Conservation (phyloP, 2,888 invertebrate genomes). For the Eilema sororculum region DNA sequence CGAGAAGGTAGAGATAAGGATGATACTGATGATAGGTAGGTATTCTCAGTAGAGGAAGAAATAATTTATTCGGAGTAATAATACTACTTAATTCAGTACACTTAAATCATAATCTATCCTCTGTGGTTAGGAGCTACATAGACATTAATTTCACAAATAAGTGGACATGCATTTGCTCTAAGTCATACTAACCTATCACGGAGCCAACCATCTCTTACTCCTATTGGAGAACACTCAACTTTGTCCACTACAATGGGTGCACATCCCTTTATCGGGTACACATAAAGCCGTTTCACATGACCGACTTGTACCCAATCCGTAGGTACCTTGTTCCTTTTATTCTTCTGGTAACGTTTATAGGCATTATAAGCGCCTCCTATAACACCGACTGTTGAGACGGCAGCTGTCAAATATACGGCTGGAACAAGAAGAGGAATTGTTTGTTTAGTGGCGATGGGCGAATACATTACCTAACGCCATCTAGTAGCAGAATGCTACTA, state of each 20-base stretch:
- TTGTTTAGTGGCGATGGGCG: neutral
- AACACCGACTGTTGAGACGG: slow-evolving; percentile 26
- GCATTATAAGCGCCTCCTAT: slow-evolving; percentile 25
- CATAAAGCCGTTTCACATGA: slow-evolving; percentile 75
- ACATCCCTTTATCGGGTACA: slow-evolving; percentile 83
- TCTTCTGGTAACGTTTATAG: slow-evolving; percentile 20
- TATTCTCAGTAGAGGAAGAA: no score
- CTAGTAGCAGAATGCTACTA: no score
- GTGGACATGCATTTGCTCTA: neutral
- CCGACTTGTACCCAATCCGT: slow-evolving; percentile 78
- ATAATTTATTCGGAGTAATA: no score
- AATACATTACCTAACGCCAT: no score
- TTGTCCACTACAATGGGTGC: slow-evolving; percentile 68
- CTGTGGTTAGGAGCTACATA: no score
- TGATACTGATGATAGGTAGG: no score
- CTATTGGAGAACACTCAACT: slow-evolving; percentile 74
- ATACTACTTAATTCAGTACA: no score
- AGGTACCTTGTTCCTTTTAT: slow-evolving; percentile 48
- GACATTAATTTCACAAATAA: no score
- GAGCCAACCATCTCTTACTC: slow-evolving; percentile 65
- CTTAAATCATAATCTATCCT: no score
- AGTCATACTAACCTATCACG: slow-evolving; percentile 4
- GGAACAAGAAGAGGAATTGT: neutral
- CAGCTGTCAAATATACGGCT: slow-evolving; percentile 19
- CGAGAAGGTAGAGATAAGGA: no score